Percentiles rank a stretch among this genome's conserved stretches.
Evolutionary conservation across 2,888 invertebrate genomes (phyloP).

Genomic region (Cyclophora punctaria): DNA sequence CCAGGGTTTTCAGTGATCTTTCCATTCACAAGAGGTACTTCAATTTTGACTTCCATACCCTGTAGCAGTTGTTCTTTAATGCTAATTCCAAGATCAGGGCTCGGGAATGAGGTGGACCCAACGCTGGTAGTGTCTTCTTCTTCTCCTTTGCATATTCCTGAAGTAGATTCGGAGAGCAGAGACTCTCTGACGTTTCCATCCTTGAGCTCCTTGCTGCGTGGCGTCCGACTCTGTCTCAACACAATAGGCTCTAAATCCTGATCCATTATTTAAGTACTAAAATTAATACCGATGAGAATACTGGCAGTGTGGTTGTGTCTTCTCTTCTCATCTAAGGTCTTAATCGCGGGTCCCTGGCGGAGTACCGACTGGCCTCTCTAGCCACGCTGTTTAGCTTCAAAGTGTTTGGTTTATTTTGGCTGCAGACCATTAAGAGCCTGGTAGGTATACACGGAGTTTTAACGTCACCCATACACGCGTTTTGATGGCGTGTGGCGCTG

Average conservation of each 20-base stretch:
- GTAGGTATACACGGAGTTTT: conserved; percentile 18
- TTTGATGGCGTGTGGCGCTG: conserved; percentile 39
- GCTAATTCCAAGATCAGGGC: conserved; percentile 52
- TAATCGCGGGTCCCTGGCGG: conserved; percentile 75
- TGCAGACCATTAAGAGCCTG: conserved; percentile 74
- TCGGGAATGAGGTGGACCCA: conserved; percentile 50
- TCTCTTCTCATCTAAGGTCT: conserved; percentile 59
- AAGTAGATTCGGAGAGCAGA: conserved; percentile 62
- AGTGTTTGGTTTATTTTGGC: conserved; percentile 69
- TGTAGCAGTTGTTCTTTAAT: conserved; percentile 30
- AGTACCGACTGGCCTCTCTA: conserved; percentile 66
- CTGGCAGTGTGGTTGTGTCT: conserved; percentile 35
- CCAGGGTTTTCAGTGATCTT: conserved; percentile 32
- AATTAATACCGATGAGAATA: conserved; percentile 51
- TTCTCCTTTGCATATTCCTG: conserved; percentile 68
- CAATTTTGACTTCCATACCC: conserved; percentile 29
- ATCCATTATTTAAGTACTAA: conserved; percentile 46
- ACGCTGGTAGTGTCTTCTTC: conserved; percentile 49
- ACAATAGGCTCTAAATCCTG: conserved; percentile 40
- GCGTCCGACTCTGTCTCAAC: conserved; percentile 49
- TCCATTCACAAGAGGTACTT: conserved; percentile 17
- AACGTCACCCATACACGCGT: conserved; percentile 59
- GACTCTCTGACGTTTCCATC: conserved; percentile 51
- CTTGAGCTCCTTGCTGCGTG: conserved; percentile 32
- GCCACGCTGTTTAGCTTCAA: conserved; percentile 69